phyloP scores from a whole-genome alignment of 2,113 vertebrate species.

The Solea senegalensis region DNA sequence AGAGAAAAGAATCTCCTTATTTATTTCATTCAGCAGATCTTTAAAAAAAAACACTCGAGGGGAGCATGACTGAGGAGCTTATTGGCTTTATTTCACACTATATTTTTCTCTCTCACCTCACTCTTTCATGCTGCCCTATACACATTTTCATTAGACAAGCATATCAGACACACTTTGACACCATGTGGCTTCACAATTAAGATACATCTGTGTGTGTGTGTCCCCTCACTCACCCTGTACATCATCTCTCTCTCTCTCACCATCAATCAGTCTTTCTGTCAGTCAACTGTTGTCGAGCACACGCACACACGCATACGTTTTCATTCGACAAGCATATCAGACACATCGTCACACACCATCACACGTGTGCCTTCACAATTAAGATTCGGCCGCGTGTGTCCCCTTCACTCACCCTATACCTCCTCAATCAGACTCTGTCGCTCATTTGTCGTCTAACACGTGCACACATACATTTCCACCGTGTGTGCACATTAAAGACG shows the following conservation, averaged over 20 bases:
- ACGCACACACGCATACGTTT: background rate
- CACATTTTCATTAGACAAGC: constrained; percentile 64
- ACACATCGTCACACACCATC: constrained; percentile 62
- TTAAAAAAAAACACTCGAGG: constrained; percentile 60
- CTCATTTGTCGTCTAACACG: constrained; percentile 19
- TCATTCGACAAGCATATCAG: constrained; percentile 66
- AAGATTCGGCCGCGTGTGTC: constrained; percentile 24
- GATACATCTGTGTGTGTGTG: constrained; percentile 17
- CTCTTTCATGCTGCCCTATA: constrained; percentile 40
- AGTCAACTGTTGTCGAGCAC: constrained; percentile 17
- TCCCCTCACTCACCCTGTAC: constrained; percentile 25
- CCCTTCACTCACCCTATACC: constrained; percentile 27
- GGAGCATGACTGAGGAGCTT: constrained; percentile 73
- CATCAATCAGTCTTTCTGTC: constrained; percentile 37
- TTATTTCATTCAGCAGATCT: constrained; percentile 72
- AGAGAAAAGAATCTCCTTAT: constrained; percentile 61
- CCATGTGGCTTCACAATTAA: constrained; percentile 47
- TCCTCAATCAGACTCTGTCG: constrained; percentile 43
- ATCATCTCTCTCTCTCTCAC: constrained; percentile 16
- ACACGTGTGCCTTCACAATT: constrained; percentile 46
- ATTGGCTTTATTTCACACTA: constrained; percentile 74
- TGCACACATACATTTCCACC: constrained; percentile 19
- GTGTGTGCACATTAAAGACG: constrained; percentile 12
- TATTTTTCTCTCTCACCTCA: constrained; percentile 9
- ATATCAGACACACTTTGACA: constrained; percentile 67